A percentile compares a stretch with the other conserved stretches of the same genome.
phyloP scores from a whole-genome alignment of 2,888 invertebrate species.

The Drosophila diplacantha region DNA sequence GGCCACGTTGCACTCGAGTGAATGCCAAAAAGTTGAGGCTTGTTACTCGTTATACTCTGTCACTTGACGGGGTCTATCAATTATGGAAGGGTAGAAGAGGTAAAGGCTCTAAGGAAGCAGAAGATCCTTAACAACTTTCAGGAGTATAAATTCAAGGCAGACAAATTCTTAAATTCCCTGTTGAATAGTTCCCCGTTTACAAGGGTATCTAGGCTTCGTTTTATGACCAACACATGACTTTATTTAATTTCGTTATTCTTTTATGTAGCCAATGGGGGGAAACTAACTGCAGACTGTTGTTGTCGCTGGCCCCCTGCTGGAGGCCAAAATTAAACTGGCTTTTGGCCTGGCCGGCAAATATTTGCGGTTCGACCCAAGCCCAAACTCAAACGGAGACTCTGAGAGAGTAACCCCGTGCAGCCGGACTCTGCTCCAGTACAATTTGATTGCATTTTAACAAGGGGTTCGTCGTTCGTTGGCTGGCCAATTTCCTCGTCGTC shows the following conservation, averaged over 20 bases:
- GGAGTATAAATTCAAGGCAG: not conserved
- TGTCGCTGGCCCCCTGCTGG: conserved; percentile 35
- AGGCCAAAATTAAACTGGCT: conserved; percentile 64
- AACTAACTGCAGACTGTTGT: conserved; percentile 37
- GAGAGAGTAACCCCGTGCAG: not conserved
- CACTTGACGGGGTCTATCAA: conserved; percentile 30
- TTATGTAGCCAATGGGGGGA: conserved; percentile 10
- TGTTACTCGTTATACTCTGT: conserved; percentile 46
- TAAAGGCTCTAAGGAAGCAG: not conserved
- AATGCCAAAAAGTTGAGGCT: conserved; percentile 46
- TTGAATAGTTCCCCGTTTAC: too few species aligned
- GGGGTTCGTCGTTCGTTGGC: conserved; percentile 30
- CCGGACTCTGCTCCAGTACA: conserved; percentile 33
- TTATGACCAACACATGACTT: not conserved
- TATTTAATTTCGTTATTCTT: conserved; percentile 34
- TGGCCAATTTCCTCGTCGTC: conserved; percentile 58
- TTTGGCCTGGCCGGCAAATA: conserved; percentile 47
- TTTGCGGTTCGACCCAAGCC: conserved; percentile 38
- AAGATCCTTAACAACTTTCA: conserved; percentile 1
- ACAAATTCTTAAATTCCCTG: not conserved
- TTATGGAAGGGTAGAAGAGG: conserved; percentile 9
- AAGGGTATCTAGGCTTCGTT: conserved; percentile 26
- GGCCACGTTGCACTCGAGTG: conserved; percentile 67
- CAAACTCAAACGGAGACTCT: conserved; percentile 10
- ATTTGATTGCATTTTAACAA: conserved; percentile 72